Evolutionary conservation across 2,113 vertebrate genomes (phyloP).

Genomic region (Heterotis niloticus): DNA sequence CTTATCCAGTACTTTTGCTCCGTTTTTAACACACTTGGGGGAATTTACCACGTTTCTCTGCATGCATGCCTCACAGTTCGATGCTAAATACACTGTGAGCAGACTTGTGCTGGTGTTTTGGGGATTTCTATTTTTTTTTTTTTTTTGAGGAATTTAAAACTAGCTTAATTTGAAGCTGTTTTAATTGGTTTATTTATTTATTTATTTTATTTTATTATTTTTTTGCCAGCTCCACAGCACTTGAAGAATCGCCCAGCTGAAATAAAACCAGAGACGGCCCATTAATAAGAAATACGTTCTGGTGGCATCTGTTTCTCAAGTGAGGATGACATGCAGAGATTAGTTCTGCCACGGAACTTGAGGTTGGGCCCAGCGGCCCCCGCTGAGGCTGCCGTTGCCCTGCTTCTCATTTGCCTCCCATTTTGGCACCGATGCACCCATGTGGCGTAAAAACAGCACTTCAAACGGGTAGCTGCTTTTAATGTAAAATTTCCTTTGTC

Average conservation of each 20-base stretch:
- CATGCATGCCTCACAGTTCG: background rate
- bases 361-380: background rate
- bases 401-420: background rate
- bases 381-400: background rate
- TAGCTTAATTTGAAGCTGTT: background rate
- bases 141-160: background rate
- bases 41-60: background rate
- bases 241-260: background rate
- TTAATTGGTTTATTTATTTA: background rate
- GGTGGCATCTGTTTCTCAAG: background rate
- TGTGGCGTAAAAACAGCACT: constrained; percentile 23
- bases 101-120: background rate
- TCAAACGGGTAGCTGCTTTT: constrained; percentile 12
- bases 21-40: too few species aligned
- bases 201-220: background rate
- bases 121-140: background rate
- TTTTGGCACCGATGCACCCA: background rate
- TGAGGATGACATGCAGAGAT: constrained; percentile 8
- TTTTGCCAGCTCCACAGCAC: background rate
- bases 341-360: constrained; percentile 12
- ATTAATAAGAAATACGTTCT: background rate
- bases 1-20: too few species aligned
- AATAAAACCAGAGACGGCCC: background rate
- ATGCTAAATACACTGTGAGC: background rate
- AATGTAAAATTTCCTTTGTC: constrained; percentile 22